phyloP scores from a whole-genome alignment of 2,888 invertebrate genomes.

The Apamea anceps region DNA sequence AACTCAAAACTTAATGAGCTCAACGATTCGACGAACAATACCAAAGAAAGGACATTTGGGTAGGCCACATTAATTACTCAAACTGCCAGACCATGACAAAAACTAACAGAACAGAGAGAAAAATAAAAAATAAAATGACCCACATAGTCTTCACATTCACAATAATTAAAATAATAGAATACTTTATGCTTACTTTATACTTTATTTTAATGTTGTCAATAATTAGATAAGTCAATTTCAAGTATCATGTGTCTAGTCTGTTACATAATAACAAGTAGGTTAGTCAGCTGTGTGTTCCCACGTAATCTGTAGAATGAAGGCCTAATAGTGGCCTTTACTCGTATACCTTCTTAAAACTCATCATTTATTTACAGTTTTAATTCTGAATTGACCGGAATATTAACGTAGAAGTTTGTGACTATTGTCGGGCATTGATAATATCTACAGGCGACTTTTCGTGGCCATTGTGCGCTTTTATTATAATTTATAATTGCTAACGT shows the following conservation, averaged over 20 bases:
- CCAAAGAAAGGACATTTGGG: too few species aligned
- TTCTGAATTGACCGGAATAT: slow-evolving; percentile 1
- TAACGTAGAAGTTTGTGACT: not conserved
- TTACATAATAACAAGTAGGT: not conserved
- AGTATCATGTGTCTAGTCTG: not conserved
- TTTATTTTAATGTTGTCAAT: not conserved
- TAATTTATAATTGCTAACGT: too few species aligned
- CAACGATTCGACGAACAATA: too few species aligned
- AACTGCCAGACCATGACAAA: too few species aligned
- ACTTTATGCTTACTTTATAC: too few species aligned
- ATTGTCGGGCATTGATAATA: not conserved
- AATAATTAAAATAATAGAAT: too few species aligned
- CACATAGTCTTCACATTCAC: too few species aligned
- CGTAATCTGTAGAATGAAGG: not conserved
- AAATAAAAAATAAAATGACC: too few species aligned
- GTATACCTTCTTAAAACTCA: slow-evolving; percentile 12
- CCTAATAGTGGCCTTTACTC: not conserved
- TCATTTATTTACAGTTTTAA: slow-evolving; percentile 11
- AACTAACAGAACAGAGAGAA: too few species aligned
- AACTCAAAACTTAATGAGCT: too few species aligned
- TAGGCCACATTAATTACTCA: too few species aligned
- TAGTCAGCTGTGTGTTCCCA: slow-evolving; percentile 22
- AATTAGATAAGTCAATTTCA: not conserved
- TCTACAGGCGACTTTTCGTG: not conserved
- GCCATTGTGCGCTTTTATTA: too few species aligned